Conservation (phyloP, 1,140 invertebrate species). For the Zaprionus ornatus region DNA sequence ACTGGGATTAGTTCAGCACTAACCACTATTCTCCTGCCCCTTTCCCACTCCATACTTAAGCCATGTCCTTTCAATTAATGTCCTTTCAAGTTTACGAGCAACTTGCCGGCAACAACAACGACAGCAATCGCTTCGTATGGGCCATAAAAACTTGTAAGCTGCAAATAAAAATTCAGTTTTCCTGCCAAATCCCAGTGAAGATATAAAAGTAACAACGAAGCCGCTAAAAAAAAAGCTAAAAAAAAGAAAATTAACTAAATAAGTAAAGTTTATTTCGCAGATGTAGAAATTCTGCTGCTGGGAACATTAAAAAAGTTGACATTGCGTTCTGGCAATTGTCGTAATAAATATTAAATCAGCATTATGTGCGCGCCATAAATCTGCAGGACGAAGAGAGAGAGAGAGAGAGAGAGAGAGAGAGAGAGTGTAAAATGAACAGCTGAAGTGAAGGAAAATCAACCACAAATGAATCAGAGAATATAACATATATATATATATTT, state of each 20-base stretch:
- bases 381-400: conserved; percentile 16
- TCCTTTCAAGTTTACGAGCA: conserved; percentile 56
- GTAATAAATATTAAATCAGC: conserved; percentile 78
- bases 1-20: background rate
- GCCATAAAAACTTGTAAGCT: conserved; percentile 63
- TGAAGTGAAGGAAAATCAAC: conserved; percentile 60
- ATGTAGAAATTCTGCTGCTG: conserved; percentile 39
- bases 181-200: conserved; percentile 22
- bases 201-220: conserved; percentile 23
- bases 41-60: conserved; percentile 37
- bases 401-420: background rate
- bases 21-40: background rate
- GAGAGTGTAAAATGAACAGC: conserved; percentile 34
- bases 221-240: conserved; percentile 17
- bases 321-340: conserved; percentile 52
- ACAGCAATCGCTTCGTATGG: conserved; percentile 9
- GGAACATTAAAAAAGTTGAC: conserved; percentile 58
- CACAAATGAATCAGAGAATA: conserved; percentile 36
- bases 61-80: conserved; percentile 72
- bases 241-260: conserved; percentile 54
- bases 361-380: conserved; percentile 72
- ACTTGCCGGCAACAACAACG: conserved; percentile 25
- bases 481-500: background rate
- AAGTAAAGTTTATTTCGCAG: conserved; percentile 63
- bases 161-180: conserved; percentile 69